A percentile compares a stretch with the other conserved stretches of the same genome.
phyloP scores from a whole-genome alignment of 2,888 invertebrate genomes.

The Ectropis crepuscularia region DNA sequence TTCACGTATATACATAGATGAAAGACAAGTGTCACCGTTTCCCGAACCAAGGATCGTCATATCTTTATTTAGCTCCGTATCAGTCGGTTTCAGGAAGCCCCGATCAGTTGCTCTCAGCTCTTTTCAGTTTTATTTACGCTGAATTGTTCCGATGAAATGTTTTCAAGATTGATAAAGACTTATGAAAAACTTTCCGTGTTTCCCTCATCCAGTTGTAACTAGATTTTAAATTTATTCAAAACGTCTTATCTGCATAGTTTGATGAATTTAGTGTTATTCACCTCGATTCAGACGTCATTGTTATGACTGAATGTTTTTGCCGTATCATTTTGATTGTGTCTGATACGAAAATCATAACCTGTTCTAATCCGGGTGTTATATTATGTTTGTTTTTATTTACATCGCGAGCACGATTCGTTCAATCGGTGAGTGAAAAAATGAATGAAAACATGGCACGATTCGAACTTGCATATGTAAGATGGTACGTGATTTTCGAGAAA shows the following conservation, averaged over 20 bases:
- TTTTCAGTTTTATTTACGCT: conserved; percentile 45
- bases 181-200: conserved; percentile 2
- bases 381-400: conserved; percentile 21
- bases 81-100: conserved; percentile 59
- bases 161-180: conserved; percentile 37
- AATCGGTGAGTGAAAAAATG: conserved; percentile 40
- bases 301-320: conserved; percentile 28
- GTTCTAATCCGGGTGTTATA: conserved; percentile 29
- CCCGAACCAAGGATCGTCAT: conserved; percentile 50
- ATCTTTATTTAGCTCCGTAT: conserved; percentile 59
- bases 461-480: neutral
- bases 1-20: conserved; percentile 4
- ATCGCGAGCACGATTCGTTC: neutral
- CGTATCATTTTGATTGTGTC: conserved; percentile 15
- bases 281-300: conserved; percentile 19
- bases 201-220: neutral
- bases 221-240: neutral
- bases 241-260: neutral
- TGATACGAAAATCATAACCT: conserved; percentile 20
- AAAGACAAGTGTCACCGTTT: conserved; percentile 46
- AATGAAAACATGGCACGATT: conserved; percentile 25
- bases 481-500: conserved; percentile 40
- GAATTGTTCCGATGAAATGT: conserved; percentile 40
- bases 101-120: conserved; percentile 50
- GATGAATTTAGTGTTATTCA: conserved; percentile 20